Evolutionary conservation across 2,888 invertebrate species (phyloP).

Genomic region (Dascillus cervinus): DNA sequence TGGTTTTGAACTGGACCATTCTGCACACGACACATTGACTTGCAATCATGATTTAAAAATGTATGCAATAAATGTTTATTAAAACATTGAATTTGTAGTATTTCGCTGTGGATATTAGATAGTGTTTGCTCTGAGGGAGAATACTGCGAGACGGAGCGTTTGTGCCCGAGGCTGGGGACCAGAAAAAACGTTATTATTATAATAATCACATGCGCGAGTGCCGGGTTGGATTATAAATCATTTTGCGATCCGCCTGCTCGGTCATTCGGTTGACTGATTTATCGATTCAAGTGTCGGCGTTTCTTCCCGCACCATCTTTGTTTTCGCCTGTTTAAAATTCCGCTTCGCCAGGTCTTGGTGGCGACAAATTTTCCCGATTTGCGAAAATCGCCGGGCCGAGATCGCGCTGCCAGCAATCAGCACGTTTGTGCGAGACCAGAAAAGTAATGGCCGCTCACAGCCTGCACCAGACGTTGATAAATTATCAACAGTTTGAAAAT

Average conservation of each 20-base stretch:
- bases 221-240: conserved; percentile 39
- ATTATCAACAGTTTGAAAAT: conserved; percentile 36
- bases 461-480: conserved; percentile 34
- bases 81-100: too few species aligned
- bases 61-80: too few species aligned
- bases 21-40: too few species aligned
- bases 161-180: conserved; percentile 34
- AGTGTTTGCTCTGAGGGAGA: too few species aligned
- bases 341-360: not conserved
- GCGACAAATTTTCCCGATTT: not conserved
- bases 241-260: conserved; percentile 39
- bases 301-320: conserved; percentile 18
- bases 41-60: too few species aligned
- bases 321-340: conserved; percentile 8
- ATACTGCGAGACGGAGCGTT: conserved; percentile 24
- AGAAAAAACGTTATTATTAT: conserved; percentile 41
- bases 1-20: too few species aligned
- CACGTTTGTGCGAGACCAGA: conserved; percentile 35
- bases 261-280: conserved; percentile 42
- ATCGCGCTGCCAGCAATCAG: conserved; percentile 36
- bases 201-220: conserved; percentile 43
- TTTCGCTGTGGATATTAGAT: too few species aligned
- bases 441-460: conserved; percentile 35
- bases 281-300: conserved; percentile 38
- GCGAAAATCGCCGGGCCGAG: too few species aligned